These are phyloP conservation scores for Heliconius congener DNA, from an alignment of 1,140 invertebrate species.

Conservation along the genomic window DNA sequence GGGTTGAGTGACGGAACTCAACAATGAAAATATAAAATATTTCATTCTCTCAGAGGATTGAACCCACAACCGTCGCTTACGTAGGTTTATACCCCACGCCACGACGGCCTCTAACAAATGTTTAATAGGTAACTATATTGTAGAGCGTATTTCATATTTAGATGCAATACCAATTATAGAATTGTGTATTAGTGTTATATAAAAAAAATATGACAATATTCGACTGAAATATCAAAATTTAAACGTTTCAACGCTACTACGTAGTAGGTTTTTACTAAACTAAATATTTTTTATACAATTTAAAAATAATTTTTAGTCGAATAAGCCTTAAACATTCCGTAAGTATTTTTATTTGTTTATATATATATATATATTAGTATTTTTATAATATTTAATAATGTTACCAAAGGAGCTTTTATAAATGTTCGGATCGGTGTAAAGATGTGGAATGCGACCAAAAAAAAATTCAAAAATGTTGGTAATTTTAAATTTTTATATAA, in stretches of 20 bases:
- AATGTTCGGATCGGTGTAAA: slow-evolving; percentile 34
- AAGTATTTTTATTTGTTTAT: slow-evolving; percentile 22
- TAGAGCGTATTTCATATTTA: neutral
- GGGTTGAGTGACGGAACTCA: no score
- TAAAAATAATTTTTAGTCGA: slow-evolving; percentile 28
- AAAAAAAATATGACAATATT: neutral
- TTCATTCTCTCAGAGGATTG: no score
- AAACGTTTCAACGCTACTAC: neutral
- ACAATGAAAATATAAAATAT: no score
- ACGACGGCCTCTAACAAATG: no score
- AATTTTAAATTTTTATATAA: slow-evolving; percentile 16
- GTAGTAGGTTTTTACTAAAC: slow-evolving; percentile 23
- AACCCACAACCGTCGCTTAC: no score
- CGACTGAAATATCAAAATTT: neutral
- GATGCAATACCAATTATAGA: neutral
- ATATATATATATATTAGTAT: slow-evolving; percentile 5
- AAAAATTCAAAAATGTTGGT: slow-evolving; percentile 33
- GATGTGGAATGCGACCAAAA: slow-evolving; percentile 38
- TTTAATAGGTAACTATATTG: neutral
- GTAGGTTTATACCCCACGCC: no score
- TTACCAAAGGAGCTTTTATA: slow-evolving; percentile 48
- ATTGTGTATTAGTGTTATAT: neutral
- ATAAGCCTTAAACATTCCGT: slow-evolving; percentile 39
- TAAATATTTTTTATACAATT: slow-evolving; percentile 38
- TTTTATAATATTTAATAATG: slow-evolving; percentile 39